A percentile compares a stretch with the other conserved stretches of the same genome.
phyloP scores from a whole-genome alignment of 2,888 invertebrate species.

The Ethmia dodecea region DNA sequence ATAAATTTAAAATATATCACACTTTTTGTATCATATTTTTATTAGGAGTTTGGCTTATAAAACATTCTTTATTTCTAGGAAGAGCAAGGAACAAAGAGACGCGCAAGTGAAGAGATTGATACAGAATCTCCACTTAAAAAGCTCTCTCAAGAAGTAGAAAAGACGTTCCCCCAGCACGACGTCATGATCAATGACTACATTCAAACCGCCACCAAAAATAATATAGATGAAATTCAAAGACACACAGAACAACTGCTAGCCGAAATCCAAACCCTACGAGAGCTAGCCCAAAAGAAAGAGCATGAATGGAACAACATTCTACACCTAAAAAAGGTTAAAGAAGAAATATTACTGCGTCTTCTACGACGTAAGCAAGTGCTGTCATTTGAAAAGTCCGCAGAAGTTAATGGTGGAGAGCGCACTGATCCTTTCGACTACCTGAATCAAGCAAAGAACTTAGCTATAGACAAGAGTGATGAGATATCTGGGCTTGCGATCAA shows the following conservation, averaged over 20 bases:
- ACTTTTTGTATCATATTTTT: too few relatives aligned
- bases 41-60: neutral
- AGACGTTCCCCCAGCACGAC: constrained; percentile 75
- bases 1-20: constrained; percentile 1
- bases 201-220: constrained; percentile 79
- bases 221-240: constrained; percentile 77
- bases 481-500: constrained; percentile 64
- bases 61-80: constrained; percentile 38
- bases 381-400: constrained; percentile 59
- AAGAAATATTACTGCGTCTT: constrained; percentile 85
- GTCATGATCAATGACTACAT: constrained; percentile 80
- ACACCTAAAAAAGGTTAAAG: constrained; percentile 89
- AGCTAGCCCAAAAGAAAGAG: constrained; percentile 88
- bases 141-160: constrained; percentile 70
- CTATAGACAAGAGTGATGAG: constrained; percentile 69
- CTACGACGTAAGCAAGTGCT: constrained; percentile 83
- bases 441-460: constrained; percentile 60
- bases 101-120: constrained; percentile 59
- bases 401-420: constrained; percentile 54
- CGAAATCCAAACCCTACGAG: constrained; percentile 84
- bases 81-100: constrained; percentile 53
- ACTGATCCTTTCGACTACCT: constrained; percentile 63
- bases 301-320: constrained; percentile 91
- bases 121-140: constrained; percentile 67
- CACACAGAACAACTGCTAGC: constrained; percentile 81